Evolutionary conservation across 2,888 invertebrate genomes (phyloP), one percentile per base, ranked within the genome.

Genomic region (Himalopsyche tibetana): DNA sequence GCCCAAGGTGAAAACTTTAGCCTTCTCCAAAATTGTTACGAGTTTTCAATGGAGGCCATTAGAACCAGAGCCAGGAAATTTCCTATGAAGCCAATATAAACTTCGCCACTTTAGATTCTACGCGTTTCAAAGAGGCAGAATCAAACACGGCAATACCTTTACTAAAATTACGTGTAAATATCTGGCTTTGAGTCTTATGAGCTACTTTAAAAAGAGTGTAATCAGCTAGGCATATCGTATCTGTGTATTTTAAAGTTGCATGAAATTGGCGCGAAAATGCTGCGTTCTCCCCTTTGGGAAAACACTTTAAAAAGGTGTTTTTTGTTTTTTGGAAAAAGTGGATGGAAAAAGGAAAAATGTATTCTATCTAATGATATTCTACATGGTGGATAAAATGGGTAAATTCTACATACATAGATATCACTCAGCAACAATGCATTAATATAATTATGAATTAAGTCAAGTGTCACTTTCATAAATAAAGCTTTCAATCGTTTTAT

Each of bases 1-100:
- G 63, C 28, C 63, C 17, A 63, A 63, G 63, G 63, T 63, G 63
- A 63, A 63, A 63, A 63, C 63, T 63, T 63, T 63, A 19, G 19
- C 63, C 63, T 63, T 63, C n/a, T 19, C n/a, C 63, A 11, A 28
- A 63, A 19, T 63, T 63, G 8, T 28, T 63, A 28, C n/a, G 63
- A 63, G 19, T 63, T 63, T 63, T n/a, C 63, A 63, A 63, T 19
- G 19, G 63, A 63, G 63, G 63, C 63, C 51, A 51, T 51, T 51
- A 51, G 15, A 51, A 51, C 12, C 63, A 63, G 63, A 19, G 5
- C 3, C 63, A 19, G 63, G 19, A 63, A 63, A 63, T 28, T 63
- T 15, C 19, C 19, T 63, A 63, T 28, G 63, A 19, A 63, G 63
- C 63, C 63, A 63, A 63, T 63, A 63, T 63, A 63, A 63, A 63